Evolutionary conservation across 2,113 vertebrate genomes (phyloP), one percentile per base, ranked within the genome.

Genomic region (Macquaria australasica): DNA sequence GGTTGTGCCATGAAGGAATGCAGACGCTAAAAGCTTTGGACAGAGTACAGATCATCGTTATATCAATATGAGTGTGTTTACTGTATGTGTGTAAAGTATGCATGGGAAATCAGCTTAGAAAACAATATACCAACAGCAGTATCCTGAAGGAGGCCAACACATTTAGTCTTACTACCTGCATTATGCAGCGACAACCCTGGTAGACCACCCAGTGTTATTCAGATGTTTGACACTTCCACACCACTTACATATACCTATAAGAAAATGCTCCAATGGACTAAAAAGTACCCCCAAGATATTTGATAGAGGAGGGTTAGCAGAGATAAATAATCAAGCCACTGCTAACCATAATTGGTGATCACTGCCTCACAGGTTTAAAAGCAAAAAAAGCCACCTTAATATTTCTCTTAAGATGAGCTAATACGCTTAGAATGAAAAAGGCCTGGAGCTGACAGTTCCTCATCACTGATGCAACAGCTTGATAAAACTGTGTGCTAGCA

Each of bases 1-100:
- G 79, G 77, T 92, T 88, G 82, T 92, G 83, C 64, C 79, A 85
- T 77, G 73, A 90, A 75, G 73, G 86, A 90, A 93, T 86, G 75
- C 77, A 88, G 78, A 64, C n/a, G 37, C 73, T 67, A 50, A 76
- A 75, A 89, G 71, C 64, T 82, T 78, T 82, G 62, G 71, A 84
- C 20, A 41, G 59, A 78, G 82, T 68, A 51, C 59, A 83, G 53
- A 77, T 39, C 83, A 81, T 87, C 70, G 71, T 72, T 58, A 73
- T 28, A 55, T 66, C 48, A 81, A 73, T 31, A 41, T 37, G 37
- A 74, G 21, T 64, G 12, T n/a, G 41, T 77, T 23, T 21, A 25
- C 21, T 79, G 45, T 74, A n/a, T 34, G 21, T 66, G 25, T 23
- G 53, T 25, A 41, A 20, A 43, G 15, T 41, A 12, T 39, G 56